Evolutionary conservation across 2,888 invertebrate genomes (phyloP).

Genomic region (Hemaris fuciformis): DNA sequence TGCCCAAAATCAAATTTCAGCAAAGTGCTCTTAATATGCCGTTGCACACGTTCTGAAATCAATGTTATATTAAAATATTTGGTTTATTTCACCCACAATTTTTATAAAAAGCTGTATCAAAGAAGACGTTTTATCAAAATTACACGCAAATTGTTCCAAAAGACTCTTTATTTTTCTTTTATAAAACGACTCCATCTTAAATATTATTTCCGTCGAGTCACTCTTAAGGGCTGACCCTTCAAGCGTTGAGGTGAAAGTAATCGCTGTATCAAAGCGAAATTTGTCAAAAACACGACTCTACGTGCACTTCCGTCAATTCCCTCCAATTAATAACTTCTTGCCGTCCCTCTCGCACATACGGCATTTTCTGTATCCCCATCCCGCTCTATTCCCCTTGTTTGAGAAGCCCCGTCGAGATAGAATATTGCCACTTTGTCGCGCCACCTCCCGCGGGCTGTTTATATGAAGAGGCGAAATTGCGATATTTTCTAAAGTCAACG

Average conservation of each 20-base stretch:
- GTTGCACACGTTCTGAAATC: too few species aligned
- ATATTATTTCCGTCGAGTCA: slow-evolving; percentile 48
- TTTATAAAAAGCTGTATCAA: background rate
- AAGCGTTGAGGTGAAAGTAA: slow-evolving; percentile 77
- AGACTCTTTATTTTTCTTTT: slow-evolving; percentile 37
- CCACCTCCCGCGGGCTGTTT: slow-evolving; percentile 71
- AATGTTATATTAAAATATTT: too few species aligned
- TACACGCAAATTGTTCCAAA: slow-evolving; percentile 20
- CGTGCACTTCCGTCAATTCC: slow-evolving; percentile 79
- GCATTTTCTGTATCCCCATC: slow-evolving; percentile 37
- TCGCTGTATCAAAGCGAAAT: slow-evolving; percentile 80
- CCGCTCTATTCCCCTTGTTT: slow-evolving; percentile 71
- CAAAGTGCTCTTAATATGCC: too few species aligned
- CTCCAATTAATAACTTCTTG: slow-evolving; percentile 76
- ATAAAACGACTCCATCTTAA: slow-evolving; percentile 38
- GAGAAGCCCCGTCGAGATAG: slow-evolving; percentile 77
- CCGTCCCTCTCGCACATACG: slow-evolving; percentile 42
- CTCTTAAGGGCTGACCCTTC: slow-evolving; percentile 56
- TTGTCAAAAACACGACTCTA: slow-evolving; percentile 79
- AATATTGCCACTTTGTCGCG: slow-evolving; percentile 81
- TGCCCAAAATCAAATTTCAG: too few species aligned
- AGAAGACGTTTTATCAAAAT: slow-evolving; percentile 13
- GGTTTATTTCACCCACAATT: too few species aligned
- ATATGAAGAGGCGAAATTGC: slow-evolving; percentile 67
- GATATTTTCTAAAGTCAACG: slow-evolving; percentile 63